Evolutionary conservation across 2,888 invertebrate species (phyloP).

Genomic region (Eurois occulta): DNA sequence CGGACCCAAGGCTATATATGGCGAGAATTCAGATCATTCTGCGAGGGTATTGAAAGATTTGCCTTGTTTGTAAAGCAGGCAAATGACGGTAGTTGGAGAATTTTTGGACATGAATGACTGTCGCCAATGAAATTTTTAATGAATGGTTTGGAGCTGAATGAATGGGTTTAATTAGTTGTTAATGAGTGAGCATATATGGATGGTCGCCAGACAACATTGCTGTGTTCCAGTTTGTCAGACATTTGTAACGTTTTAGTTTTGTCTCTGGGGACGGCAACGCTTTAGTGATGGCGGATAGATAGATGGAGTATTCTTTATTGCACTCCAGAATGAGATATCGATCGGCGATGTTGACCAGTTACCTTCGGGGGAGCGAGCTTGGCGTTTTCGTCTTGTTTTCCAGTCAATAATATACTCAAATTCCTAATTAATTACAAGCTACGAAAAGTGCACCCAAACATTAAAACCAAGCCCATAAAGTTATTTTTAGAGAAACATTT

Average conservation of each 20-base stretch:
- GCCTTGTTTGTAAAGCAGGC: background rate
- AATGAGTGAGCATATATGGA: constrained; percentile 35
- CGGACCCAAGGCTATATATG: background rate
- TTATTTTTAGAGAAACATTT: constrained; percentile 39
- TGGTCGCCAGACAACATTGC: background rate
- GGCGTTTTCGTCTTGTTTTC: background rate
- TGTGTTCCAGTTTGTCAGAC: background rate
- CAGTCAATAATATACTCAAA: background rate
- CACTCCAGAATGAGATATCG: background rate
- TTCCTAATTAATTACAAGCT: background rate
- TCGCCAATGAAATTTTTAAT: constrained; percentile 34
- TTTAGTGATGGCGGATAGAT: background rate
- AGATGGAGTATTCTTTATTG: background rate
- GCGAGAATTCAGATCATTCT: constrained; percentile 9
- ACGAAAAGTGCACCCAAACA: background rate
- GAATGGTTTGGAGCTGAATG: constrained; percentile 26
- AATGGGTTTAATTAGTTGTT: constrained; percentile 34
- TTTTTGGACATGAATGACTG: constrained; percentile 14
- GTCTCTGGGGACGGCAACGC: background rate
- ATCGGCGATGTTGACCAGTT: background rate
- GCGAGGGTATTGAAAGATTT: constrained; percentile 9
- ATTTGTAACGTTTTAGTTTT: background rate
- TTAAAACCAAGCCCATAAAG: constrained; percentile 1
- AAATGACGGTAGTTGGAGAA: constrained; percentile 40
- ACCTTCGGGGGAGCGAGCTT: background rate